Evolutionary conservation across 2,888 invertebrate species (phyloP).

Genomic region (Chirona hameri): DNA sequence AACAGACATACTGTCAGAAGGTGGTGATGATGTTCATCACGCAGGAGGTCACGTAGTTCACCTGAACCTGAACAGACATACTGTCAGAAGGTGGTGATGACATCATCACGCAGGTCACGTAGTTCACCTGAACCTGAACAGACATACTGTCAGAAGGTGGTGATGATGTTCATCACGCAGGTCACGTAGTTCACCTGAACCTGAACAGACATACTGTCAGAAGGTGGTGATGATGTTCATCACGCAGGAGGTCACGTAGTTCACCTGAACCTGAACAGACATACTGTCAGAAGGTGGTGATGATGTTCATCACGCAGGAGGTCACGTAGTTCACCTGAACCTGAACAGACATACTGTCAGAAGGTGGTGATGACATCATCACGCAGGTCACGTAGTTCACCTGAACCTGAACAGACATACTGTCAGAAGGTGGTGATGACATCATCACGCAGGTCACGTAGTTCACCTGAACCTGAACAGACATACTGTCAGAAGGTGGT

Average conservation of each 20-base stretch:
- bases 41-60: conserved; percentile 74
- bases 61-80: conserved; percentile 23
- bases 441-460: conserved; percentile 85
- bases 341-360: conserved; percentile 47
- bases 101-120: conserved; percentile 84
- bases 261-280: conserved; percentile 33
- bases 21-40: conserved; percentile 90
- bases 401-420: conserved; percentile 2
- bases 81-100: conserved; percentile 79
- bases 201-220: conserved; percentile 47
- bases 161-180: conserved; percentile 86
- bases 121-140: conserved; percentile 50
- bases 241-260: conserved; percentile 80
- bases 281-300: conserved; percentile 72
- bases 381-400: conserved; percentile 76
- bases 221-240: conserved; percentile 92
- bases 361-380: conserved; percentile 89
- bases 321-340: conserved; percentile 67
- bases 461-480: conserved; percentile 44
- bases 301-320: conserved; percentile 78
- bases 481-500: conserved; percentile 67
- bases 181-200: conserved; percentile 64
- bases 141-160: conserved; percentile 65
- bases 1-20: conserved; percentile 56
- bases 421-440: conserved; percentile 82